Percentiles rank a stretch among this genome's conserved stretches.
phyloP scores from a whole-genome alignment of 64 coral and sea anemone genomes.

The Orbicella faveolata region DNA sequence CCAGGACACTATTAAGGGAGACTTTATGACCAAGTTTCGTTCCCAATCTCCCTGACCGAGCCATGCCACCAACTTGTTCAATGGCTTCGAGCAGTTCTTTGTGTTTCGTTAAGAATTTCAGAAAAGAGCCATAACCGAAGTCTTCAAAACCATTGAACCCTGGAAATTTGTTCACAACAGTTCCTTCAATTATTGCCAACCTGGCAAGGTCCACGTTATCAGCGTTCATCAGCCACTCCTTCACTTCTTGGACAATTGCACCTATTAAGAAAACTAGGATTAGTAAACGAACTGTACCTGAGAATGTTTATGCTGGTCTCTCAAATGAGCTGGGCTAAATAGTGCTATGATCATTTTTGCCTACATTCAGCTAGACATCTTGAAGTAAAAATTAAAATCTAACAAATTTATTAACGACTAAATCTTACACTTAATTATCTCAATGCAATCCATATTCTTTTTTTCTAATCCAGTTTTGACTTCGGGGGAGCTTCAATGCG shows the following conservation, averaged over 20 bases:
- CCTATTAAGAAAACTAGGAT: conserved; percentile 23
- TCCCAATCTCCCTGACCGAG: background rate
- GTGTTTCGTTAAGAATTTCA: conserved; percentile 69
- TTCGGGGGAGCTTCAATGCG: too few species aligned
- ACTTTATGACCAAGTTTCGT: conserved; percentile 8
- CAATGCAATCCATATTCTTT: too few species aligned
- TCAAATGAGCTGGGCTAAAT: too few species aligned
- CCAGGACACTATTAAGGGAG: conserved; percentile 35
- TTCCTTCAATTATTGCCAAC: conserved; percentile 67
- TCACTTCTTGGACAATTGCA: conserved; percentile 40
- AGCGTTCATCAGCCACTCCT: conserved; percentile 60
- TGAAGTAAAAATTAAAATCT: too few species aligned
- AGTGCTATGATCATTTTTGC: too few species aligned
- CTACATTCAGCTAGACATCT: too few species aligned
- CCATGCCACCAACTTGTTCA: conserved; percentile 42
- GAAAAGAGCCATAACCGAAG: conserved; percentile 75
- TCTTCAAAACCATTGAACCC: conserved; percentile 69
- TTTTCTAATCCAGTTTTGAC: too few species aligned
- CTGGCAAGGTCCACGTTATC: conserved; percentile 26
- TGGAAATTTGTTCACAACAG: conserved; percentile 49
- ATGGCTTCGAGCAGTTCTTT: conserved; percentile 48
- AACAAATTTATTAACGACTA: too few species aligned
- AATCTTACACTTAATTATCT: too few species aligned
- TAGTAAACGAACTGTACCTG: background rate
- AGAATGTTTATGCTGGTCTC: too few species aligned